Conservation (phyloP, 1,140 invertebrate species). For the Anoplophora glabripennis region DNA sequence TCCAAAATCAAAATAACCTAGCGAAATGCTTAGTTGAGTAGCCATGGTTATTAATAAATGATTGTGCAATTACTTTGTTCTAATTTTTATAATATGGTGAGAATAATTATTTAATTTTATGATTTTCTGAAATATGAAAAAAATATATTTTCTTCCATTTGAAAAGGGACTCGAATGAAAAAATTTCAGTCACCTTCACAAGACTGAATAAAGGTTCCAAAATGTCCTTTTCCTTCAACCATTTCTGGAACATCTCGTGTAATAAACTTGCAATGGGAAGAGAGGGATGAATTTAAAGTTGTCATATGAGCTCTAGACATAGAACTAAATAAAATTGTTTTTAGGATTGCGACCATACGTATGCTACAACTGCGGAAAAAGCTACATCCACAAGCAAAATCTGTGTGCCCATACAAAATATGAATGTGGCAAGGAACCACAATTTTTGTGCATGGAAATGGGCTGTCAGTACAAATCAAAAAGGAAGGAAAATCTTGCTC, state of each 20-base stretch:
- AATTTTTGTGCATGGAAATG: conserved; percentile 72
- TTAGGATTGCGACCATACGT: conserved; percentile 29
- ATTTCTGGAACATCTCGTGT: not conserved
- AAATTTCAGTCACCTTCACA: not conserved
- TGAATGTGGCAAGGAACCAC: conserved; percentile 66
- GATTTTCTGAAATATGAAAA: too few relatives aligned
- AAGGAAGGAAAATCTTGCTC: conserved; percentile 56
- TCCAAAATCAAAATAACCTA: too few relatives aligned
- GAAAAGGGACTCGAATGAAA: not conserved
- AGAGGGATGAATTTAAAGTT: too few relatives aligned
- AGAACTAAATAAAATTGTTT: not conserved
- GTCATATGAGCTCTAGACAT: not conserved
- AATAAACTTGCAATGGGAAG: too few relatives aligned
- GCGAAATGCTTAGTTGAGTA: too few relatives aligned
- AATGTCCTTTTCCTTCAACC: not conserved
- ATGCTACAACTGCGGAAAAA: conserved; percentile 58
- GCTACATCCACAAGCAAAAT: conserved; percentile 55
- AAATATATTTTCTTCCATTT: too few relatives aligned
- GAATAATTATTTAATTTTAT: too few relatives aligned
- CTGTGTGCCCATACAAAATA: conserved; percentile 59
- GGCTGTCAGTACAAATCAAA: conserved; percentile 61
- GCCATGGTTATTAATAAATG: too few relatives aligned
- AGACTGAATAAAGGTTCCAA: not conserved
- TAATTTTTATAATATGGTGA: too few relatives aligned
- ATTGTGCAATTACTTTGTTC: too few relatives aligned